Percentiles rank a stretch among this genome's conserved stretches.
phyloP scores from a whole-genome alignment of 1,140 invertebrate species.

The Musca vetustissima region DNA sequence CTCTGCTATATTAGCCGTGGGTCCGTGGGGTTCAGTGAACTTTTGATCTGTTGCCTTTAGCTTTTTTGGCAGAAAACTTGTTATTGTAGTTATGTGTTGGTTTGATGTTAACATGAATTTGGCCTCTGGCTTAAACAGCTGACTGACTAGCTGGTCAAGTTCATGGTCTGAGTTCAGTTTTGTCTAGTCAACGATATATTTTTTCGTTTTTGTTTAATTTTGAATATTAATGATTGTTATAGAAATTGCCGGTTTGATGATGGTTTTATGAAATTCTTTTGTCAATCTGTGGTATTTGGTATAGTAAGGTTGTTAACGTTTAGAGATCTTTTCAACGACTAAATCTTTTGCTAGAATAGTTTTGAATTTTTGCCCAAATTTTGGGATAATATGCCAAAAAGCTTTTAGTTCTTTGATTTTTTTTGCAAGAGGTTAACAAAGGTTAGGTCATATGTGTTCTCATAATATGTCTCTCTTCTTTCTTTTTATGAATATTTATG shows the following conservation, averaged over 20 bases:
- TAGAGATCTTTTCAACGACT: neutral
- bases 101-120: neutral
- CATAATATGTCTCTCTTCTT: too few relatives aligned
- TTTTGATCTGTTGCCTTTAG: neutral
- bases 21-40: neutral
- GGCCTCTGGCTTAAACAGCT: neutral
- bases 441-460: constrained; percentile 1
- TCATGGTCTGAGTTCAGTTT: neutral
- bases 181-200: neutral
- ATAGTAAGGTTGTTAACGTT: constrained; percentile 14
- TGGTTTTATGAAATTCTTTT: neutral
- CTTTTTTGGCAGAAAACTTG: neutral
- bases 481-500: neutral
- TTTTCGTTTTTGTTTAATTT: neutral
- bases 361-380: neutral
- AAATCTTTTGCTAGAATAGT: neutral
- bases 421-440: neutral
- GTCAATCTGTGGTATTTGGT: neutral
- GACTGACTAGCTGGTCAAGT: neutral
- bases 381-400: neutral
- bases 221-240: neutral
- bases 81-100: neutral
- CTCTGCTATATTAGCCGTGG: too few relatives aligned
- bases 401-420: neutral
- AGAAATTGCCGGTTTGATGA: too few relatives aligned